Percentiles rank a stretch among this genome's conserved stretches.
phyloP scores from a whole-genome alignment of 2,797 vertebrate species.

The Spondyliosoma cantharus region DNA sequence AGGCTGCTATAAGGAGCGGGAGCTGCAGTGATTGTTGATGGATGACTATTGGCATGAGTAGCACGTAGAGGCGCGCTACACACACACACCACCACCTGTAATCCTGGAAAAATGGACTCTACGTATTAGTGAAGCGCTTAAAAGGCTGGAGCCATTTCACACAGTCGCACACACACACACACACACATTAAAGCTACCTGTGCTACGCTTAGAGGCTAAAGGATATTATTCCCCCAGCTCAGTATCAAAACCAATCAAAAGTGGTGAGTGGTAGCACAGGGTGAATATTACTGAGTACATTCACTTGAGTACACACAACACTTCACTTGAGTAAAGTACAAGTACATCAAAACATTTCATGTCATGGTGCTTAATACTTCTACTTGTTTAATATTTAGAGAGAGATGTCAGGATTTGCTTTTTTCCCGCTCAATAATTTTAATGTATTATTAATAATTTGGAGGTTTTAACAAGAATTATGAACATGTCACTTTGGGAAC shows the following conservation, averaged over 20 bases:
- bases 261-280: slow-evolving; percentile 29
- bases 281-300: slow-evolving; percentile 2
- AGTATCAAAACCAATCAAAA: slow-evolving; percentile 38
- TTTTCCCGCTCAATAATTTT: too few species aligned
- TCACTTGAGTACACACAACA: background rate
- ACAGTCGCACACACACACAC: slow-evolving; percentile 30
- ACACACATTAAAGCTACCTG: slow-evolving; percentile 51
- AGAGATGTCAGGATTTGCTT: background rate
- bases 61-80: slow-evolving; percentile 45
- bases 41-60: slow-evolving; percentile 63
- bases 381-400: background rate
- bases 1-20: slow-evolving; percentile 42
- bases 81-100: slow-evolving; percentile 41
- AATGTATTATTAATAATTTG: background rate
- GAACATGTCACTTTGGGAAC: background rate
- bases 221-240: slow-evolving; percentile 44
- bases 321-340: background rate
- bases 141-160: slow-evolving; percentile 64
- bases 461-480: background rate
- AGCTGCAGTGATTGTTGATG: slow-evolving; percentile 58
- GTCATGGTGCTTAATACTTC: background rate
- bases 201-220: slow-evolving; percentile 41
- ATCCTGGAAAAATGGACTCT: slow-evolving; percentile 70
- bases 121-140: slow-evolving; percentile 65
- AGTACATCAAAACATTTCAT: background rate